phyloP scores from a whole-genome alignment of 1,140 invertebrate genomes.

The Ips typographus region DNA sequence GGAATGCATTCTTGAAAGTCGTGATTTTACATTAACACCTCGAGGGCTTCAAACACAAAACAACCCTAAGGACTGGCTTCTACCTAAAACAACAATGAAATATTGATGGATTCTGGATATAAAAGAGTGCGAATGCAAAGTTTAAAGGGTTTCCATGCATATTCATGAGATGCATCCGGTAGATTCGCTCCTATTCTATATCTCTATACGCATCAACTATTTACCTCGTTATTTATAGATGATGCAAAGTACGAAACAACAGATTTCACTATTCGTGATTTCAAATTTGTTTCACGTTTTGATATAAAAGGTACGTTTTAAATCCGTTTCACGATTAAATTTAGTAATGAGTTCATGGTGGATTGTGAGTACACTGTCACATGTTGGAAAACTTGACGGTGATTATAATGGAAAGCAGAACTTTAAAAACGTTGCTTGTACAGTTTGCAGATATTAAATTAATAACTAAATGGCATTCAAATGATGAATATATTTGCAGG shows the following conservation, averaged over 20 bases:
- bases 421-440: too few relatives aligned
- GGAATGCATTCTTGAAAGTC: too few relatives aligned
- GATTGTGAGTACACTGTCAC: too few relatives aligned
- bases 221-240: conserved; percentile 17
- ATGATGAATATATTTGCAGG: too few relatives aligned
- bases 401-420: too few relatives aligned
- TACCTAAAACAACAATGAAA: conserved; percentile 6
- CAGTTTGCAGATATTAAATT: too few relatives aligned
- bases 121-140: conserved; percentile 20
- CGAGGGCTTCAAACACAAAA: neutral
- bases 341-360: too few relatives aligned
- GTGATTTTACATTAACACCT: neutral
- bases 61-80: neutral
- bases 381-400: too few relatives aligned
- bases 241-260: conserved; percentile 11
- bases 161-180: conserved; percentile 17
- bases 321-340: too few relatives aligned
- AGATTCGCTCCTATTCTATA: conserved; percentile 6
- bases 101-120: conserved; percentile 17
- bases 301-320: too few relatives aligned
- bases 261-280: conserved; percentile 5
- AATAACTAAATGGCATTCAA: too few relatives aligned
- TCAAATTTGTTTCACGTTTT: too few relatives aligned
- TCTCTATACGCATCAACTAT: conserved; percentile 14
- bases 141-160: conserved; percentile 14